phyloP scores from a whole-genome alignment of 2,113 vertebrate genomes.

The Romanogobio albipinnatus region DNA sequence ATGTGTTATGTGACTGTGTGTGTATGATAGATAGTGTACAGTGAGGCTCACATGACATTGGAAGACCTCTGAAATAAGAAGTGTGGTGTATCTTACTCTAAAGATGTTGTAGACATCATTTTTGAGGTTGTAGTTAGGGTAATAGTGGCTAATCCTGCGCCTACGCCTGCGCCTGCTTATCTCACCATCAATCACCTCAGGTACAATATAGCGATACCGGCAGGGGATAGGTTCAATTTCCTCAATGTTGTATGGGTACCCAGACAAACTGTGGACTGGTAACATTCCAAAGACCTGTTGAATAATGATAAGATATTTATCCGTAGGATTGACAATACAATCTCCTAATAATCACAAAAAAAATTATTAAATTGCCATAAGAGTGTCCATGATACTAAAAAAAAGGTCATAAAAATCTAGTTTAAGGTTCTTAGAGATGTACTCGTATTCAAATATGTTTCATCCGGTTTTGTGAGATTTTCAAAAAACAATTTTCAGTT shows the following conservation, averaged over 20 bases:
- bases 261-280: slow-evolving; percentile 71
- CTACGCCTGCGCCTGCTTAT: background rate
- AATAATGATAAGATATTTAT: background rate
- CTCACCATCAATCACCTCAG: no score
- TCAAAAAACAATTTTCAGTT: no score
- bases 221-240: slow-evolving; percentile 59
- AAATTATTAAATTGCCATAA: background rate
- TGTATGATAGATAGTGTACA: background rate
- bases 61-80: background rate
- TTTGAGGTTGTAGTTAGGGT: background rate
- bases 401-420: no score
- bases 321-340: background rate
- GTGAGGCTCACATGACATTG: background rate
- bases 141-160: accelerated
- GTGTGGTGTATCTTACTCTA: slow-evolving; percentile 58
- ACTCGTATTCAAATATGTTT: no score
- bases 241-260: slow-evolving; percentile 63
- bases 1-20: background rate
- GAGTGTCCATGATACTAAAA: background rate
- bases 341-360: background rate
- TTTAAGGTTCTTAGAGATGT: no score
- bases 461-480: no score
- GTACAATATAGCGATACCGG: no score
- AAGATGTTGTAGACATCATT: slow-evolving; percentile 71
- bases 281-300: slow-evolving; percentile 77